Conservation (phyloP, 30 jellyfish, hydroid and myxozoan genomes). For the Morbakka virulenta region DNA sequence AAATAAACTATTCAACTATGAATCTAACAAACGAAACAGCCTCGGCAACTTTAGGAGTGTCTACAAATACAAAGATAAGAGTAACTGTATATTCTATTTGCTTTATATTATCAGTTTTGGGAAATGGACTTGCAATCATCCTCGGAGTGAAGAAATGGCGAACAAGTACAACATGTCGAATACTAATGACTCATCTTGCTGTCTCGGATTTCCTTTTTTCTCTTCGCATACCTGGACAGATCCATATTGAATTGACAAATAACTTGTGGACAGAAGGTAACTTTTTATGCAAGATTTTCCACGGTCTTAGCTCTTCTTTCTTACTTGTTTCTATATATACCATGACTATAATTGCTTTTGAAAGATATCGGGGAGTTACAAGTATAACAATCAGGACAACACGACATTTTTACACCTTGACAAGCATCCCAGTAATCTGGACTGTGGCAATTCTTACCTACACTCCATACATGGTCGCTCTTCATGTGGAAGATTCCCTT, state of each 20-base stretch:
- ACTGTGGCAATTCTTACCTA: slow-evolving; percentile 38
- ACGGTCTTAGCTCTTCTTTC: slow-evolving; percentile 71
- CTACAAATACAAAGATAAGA: slow-evolving; percentile 11
- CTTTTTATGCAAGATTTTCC: slow-evolving; percentile 48
- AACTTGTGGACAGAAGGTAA: slow-evolving; percentile 62
- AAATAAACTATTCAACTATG: background rate
- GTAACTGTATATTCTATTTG: slow-evolving; percentile 51
- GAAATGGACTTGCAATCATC: slow-evolving; percentile 61
- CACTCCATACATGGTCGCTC: slow-evolving; percentile 54
- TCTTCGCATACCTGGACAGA: slow-evolving; percentile 62
- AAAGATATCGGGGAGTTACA: slow-evolving; percentile 67
- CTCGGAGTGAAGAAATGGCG: slow-evolving; percentile 46
- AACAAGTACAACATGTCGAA: slow-evolving; percentile 52
- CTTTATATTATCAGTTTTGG: slow-evolving; percentile 53
- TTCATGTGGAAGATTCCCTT: slow-evolving; percentile 6
- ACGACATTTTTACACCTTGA: background rate
- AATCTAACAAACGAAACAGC: background rate
- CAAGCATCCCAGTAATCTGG: slow-evolving; percentile 56
- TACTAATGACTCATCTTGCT: slow-evolving; percentile 78
- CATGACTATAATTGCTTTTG: slow-evolving; percentile 70
- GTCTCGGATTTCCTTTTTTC: slow-evolving; percentile 53
- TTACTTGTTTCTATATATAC: slow-evolving; percentile 57
- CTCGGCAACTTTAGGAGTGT: background rate
- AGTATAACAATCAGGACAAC: background rate
- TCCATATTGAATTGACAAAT: slow-evolving; percentile 53